Conservation (phyloP, 1,140 invertebrate genomes). For the Leptonema lineaticorne region DNA sequence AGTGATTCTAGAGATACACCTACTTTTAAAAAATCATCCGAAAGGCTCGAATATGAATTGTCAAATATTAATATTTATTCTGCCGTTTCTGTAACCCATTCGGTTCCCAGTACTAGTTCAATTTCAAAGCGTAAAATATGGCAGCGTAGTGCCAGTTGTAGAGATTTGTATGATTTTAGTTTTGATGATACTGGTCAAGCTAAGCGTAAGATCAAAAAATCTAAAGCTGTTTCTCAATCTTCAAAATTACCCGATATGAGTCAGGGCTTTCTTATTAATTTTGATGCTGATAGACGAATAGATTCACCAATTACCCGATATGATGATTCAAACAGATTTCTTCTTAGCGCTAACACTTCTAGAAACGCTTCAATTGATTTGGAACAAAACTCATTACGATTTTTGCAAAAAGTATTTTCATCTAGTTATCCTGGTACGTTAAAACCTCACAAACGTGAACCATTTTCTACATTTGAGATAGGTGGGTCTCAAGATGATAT, state of each 20-base stretch:
- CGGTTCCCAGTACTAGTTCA: slow-evolving; percentile 38
- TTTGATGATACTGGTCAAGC: slow-evolving; percentile 68
- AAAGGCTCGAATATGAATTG: slow-evolving; percentile 46
- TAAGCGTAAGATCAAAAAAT: slow-evolving; percentile 54
- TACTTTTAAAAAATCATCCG: slow-evolving; percentile 40
- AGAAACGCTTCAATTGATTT: slow-evolving; percentile 61
- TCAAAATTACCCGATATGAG: slow-evolving; percentile 26
- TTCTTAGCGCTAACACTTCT: slow-evolving; percentile 53
- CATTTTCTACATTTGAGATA: slow-evolving; percentile 58
- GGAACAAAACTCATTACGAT: slow-evolving; percentile 59
- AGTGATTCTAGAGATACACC: slow-evolving; percentile 37
- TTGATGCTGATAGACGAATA: slow-evolving; percentile 50
- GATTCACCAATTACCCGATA: slow-evolving; percentile 77
- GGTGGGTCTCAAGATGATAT: slow-evolving; percentile 81
- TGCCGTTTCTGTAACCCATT: slow-evolving; percentile 22
- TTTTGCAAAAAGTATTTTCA: slow-evolving; percentile 67
- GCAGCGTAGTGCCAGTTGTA: slow-evolving; percentile 77
- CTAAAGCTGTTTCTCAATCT: slow-evolving; percentile 42
- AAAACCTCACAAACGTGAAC: slow-evolving; percentile 63
- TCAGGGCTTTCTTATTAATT: slow-evolving; percentile 41
- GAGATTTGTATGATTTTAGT: slow-evolving; percentile 72
- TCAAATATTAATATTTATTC: slow-evolving; percentile 47
- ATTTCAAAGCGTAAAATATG: slow-evolving; percentile 59
- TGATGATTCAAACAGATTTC: slow-evolving; percentile 63
- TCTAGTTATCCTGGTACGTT: slow-evolving; percentile 82